Evolutionary conservation across 2,888 invertebrate genomes (phyloP).

Genomic region (Apantesis nais): DNA sequence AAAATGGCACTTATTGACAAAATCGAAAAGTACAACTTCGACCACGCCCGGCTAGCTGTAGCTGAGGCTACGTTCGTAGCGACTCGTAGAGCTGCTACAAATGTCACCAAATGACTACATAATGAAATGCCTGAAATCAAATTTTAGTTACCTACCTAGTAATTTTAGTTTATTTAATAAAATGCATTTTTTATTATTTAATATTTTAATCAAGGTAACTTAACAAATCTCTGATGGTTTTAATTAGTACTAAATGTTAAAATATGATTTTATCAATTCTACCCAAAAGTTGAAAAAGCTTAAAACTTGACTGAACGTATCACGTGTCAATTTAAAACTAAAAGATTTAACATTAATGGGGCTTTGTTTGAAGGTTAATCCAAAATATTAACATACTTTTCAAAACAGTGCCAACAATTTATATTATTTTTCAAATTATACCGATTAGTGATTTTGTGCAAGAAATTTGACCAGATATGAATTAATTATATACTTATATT

Average conservation of each 20-base stretch:
- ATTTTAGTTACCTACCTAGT: neutral
- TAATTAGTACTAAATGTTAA: neutral
- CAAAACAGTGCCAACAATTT: neutral
- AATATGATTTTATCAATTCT: neutral
- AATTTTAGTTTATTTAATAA: neutral
- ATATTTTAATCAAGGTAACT: too few relatives aligned
- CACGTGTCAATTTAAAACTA: neutral
- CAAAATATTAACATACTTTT: neutral
- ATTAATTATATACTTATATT: neutral
- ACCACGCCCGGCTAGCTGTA: constrained; percentile 6
- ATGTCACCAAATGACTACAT: too few relatives aligned
- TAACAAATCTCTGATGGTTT: too few relatives aligned
- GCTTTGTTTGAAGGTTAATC: neutral
- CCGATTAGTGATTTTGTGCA: neutral
- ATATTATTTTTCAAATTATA: neutral
- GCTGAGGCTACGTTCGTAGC: constrained; percentile 11
- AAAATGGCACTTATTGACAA: neutral
- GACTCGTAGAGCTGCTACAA: constrained; percentile 5
- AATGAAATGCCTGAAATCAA: neutral
- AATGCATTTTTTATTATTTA: neutral
- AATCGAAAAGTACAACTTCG: neutral
- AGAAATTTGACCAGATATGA: neutral
- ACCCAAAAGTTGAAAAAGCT: neutral
- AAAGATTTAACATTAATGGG: neutral
- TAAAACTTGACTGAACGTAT: neutral